Base-by-base conservation (phyloP, 92 coral and sea anemone genomes). In the Epizoanthus ramosus region DNA sequence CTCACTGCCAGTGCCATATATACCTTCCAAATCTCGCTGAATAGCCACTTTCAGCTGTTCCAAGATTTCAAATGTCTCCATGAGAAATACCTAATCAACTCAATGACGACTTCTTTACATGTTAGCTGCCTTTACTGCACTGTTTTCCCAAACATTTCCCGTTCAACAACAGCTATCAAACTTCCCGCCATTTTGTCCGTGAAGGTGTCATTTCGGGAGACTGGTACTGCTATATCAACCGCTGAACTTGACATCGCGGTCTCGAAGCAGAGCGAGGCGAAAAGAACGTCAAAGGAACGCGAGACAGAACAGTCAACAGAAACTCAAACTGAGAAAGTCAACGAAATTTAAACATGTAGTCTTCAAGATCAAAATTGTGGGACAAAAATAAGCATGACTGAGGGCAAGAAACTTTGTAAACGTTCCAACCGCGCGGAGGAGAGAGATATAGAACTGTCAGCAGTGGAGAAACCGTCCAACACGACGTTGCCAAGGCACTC, bases 401-500 rank as follows among this genome's bases (percentile, higher is more conserved):
- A 93, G 65, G 97, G 83, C 39, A 82, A 73, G 17, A 59, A 66
- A 31, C 60, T 93, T 1, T 93, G 97, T 58, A 87, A 90, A 85
- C 94, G 97, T 8, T 85, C 90, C 63, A 72, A 73, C 45, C 91
- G 94, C n/a, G 91, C 91, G 8, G 84, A 90, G 23, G 94, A 90
- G 39, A 80, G 97, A 60, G 87, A 93, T 63, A 76, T 86, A 77
- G 89, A 73, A 24, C 37, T 61, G 41, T 7, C 8, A 37, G 71
- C 87, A 57, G 92, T 91, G 6, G 89, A 93, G 9, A 86, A 91
- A 85, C 79, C 86, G 0, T 75, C 72, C 10, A 84, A 37, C 31
- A 47, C 72, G 23, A 39, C 92, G 92, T 93, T 93, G 65, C 97
- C 94, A 88, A 91, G 97, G 59, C 92, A 93, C 74, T 39, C 83